Conservation (phyloP, 1,140 invertebrate species). For the Pemphigus obesinymphae region DNA sequence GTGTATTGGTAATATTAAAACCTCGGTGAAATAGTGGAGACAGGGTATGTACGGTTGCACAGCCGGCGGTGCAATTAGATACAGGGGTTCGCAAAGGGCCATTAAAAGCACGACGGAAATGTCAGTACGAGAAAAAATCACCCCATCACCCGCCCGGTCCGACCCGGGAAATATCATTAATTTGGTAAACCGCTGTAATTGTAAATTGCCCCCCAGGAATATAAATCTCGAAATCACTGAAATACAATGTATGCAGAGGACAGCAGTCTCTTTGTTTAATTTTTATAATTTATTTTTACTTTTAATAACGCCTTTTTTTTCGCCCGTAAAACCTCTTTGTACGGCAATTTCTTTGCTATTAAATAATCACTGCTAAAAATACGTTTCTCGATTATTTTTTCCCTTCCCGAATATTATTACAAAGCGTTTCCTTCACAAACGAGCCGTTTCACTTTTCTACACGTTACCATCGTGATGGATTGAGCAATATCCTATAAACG, state of each 20-base stretch:
- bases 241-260: conserved; percentile 10
- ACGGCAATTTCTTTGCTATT: neutral
- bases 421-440: conserved; percentile 7
- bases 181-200: conserved; percentile 35
- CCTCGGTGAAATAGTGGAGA: neutral
- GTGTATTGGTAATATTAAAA: conserved; percentile 34
- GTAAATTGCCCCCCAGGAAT: conserved; percentile 14
- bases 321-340: neutral
- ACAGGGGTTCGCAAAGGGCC: conserved; percentile 16
- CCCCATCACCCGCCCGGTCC: neutral
- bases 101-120: conserved; percentile 30
- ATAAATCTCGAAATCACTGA: conserved; percentile 18
- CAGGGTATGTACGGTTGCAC: neutral
- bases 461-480: conserved; percentile 22
- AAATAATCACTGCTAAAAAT: neutral
- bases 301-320: conserved; percentile 18
- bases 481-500: conserved; percentile 21
- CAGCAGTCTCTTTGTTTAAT: conserved; percentile 11
- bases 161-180: conserved; percentile 27
- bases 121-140: conserved; percentile 12
- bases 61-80: conserved; percentile 25
- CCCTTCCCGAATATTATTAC: neutral
- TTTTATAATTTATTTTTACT: conserved; percentile 9
- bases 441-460: conserved; percentile 28
- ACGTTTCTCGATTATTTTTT: neutral